These are phyloP conservation scores for Microctonus brassicae DNA, from an alignment of 2,888 invertebrate genomes.

Conservation along the genomic window DNA sequence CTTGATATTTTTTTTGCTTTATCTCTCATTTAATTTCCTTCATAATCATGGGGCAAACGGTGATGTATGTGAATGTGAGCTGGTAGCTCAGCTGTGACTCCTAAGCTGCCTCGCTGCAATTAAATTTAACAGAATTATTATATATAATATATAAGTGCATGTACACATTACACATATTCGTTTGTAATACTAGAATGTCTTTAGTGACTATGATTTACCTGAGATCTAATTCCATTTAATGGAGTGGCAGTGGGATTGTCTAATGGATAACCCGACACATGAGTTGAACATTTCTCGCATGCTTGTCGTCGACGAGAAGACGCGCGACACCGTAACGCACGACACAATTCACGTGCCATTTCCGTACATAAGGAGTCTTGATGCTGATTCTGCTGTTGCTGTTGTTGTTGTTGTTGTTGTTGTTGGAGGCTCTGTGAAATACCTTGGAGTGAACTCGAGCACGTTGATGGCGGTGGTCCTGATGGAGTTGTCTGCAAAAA, in stretches of 20 bases:
- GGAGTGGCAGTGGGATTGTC: slow-evolving; percentile 70
- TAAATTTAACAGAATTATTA: background rate
- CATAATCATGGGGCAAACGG: slow-evolving; percentile 61
- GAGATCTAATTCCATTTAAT: slow-evolving; percentile 67
- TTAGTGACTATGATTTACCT: slow-evolving; percentile 51
- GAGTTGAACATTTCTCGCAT: slow-evolving; percentile 72
- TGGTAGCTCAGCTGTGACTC: slow-evolving; percentile 69
- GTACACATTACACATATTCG: background rate
- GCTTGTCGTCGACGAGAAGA: slow-evolving; percentile 79
- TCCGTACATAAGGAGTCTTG: slow-evolving; percentile 83
- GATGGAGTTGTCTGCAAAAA: slow-evolving; percentile 59
- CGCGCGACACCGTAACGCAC: slow-evolving; percentile 75
- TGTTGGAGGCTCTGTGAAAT: slow-evolving; percentile 67
- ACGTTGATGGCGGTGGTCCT: slow-evolving; percentile 57
- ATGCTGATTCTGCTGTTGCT: slow-evolving; percentile 53
- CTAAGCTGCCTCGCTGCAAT: slow-evolving; percentile 68
- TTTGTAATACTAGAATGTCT: slow-evolving; percentile 22
- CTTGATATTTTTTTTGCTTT: background rate
- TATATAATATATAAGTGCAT: background rate
- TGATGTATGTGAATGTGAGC: slow-evolving; percentile 70
- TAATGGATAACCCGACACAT: slow-evolving; percentile 70
- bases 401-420: slow-evolving; percentile 59
- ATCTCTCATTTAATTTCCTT: slow-evolving; percentile 52
- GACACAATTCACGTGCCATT: slow-evolving; percentile 81
- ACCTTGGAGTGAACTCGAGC: slow-evolving; percentile 67